Evolutionary conservation across 2,113 vertebrate genomes (phyloP).

Genomic region (Microcebus jonahi): DNA sequence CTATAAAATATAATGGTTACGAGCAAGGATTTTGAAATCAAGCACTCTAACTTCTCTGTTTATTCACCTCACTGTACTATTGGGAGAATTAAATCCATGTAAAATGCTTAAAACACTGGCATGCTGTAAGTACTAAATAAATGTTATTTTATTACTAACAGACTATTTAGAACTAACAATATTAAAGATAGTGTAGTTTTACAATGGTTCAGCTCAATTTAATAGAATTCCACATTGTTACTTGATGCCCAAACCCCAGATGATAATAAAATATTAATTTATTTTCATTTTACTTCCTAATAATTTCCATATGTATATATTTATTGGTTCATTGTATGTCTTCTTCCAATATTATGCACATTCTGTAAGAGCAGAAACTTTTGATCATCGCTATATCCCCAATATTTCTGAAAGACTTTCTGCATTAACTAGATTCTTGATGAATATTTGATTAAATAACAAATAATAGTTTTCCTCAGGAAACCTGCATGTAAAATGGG

Average conservation of each 20-base stretch:
- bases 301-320: background rate
- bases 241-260: background rate
- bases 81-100: background rate
- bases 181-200: background rate
- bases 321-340: background rate
- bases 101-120: background rate
- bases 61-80: background rate
- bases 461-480: background rate
- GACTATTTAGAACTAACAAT: background rate
- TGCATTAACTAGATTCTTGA: background rate
- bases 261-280: background rate
- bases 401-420: background rate
- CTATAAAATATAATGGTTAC: background rate
- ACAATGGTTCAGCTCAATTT: background rate
- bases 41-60: background rate
- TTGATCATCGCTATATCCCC: background rate
- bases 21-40: background rate
- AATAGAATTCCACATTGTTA: background rate
- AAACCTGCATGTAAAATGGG: background rate
- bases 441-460: background rate
- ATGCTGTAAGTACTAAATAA: background rate
- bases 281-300: background rate
- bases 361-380: background rate
- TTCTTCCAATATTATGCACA: background rate
- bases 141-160: background rate